Base-by-base conservation (phyloP, 2,113 vertebrate genomes). In the Tapirus terrestris region DNA sequence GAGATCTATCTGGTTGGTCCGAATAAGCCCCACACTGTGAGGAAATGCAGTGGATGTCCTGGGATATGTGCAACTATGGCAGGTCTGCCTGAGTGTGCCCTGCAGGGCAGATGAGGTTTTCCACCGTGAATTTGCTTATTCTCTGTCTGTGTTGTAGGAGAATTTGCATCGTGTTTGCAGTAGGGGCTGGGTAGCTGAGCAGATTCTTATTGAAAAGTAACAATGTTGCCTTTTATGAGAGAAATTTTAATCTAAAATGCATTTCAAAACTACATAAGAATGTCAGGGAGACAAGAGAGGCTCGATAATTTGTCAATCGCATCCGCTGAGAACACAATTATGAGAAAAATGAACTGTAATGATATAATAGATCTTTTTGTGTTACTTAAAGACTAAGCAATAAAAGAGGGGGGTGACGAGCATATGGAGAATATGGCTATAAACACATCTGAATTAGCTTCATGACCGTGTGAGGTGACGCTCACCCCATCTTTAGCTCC, bases 281-380 rank as follows among this genome's bases (percentile, higher is more conserved):
- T 43, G 63, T 97, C 94, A 85, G 43, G 33, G 97, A 97, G 84
- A 94, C 72, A 83, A 63, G 85, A 96, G 91, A 93, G 83, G 65
- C 96, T 98, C 1, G 0, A 91, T 96, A 91, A 97, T 94, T 91
- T 89, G 79, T 97, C 97, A 94, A 76, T 87, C 39, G 73, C 92
- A 96, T 92, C 76, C 3, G 6, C 85, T 56, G 85, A 97, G 95
- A 83, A 92, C 45, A 95, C 63, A 96, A 92, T 94, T 95, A 97
- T 43, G 70, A 96, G 94, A 92, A 95, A 98, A 98, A 96, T 83
- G 89, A 96, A 96, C 51, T 53, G 67, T 89, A 96, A 97, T 96
- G 95, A 91, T 89, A 92, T 61, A 93, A 93, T 61, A 87, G 91
- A 96, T 93, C 89, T 94, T 94, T 96, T 25, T 84, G 96, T 94